Conservation (phyloP, 1,140 invertebrate species). For the Drosophila sturtevanti region DNA sequence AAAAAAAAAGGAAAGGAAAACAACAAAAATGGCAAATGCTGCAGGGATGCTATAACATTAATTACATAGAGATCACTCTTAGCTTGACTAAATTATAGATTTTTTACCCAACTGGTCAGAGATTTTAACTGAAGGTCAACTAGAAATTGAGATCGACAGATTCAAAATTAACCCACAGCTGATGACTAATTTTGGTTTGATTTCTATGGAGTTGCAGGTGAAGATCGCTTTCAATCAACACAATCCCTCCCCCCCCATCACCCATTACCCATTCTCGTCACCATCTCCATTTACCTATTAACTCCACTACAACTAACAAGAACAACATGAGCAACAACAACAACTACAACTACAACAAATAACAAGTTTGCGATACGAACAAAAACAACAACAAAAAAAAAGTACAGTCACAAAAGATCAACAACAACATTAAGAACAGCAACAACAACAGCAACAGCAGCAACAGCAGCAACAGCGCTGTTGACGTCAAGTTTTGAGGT, state of each 20-base stretch:
- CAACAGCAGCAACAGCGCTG: constrained; percentile 24
- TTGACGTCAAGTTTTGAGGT: constrained; percentile 50
- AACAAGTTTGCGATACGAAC: constrained; percentile 61
- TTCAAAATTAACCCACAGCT: constrained; percentile 43
- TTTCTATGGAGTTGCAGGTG: neutral
- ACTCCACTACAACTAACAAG: constrained; percentile 47
- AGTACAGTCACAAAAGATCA: constrained; percentile 69
- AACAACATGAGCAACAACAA: constrained; percentile 42
- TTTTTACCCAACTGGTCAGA: neutral
- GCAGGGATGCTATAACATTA: constrained; percentile 46
- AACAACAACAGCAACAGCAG: constrained; percentile 24
- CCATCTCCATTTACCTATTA: no score
- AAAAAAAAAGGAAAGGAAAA: neutral
- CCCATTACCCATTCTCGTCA: neutral
- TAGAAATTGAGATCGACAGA: constrained; percentile 25
- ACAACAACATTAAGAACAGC: constrained; percentile 50
- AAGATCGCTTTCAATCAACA: constrained; percentile 74
- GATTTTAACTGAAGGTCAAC: constrained; percentile 44
- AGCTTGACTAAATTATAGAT: constrained; percentile 54
- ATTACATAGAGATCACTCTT: constrained; percentile 63
- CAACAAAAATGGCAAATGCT: constrained; percentile 15
- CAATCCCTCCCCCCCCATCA: neutral
- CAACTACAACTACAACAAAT: constrained; percentile 46
- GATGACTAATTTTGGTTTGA: constrained; percentile 32
- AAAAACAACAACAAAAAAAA: constrained; percentile 59